phyloP scores from a whole-genome alignment of 2,797 vertebrate species.

The Sebastolobus alascanus region DNA sequence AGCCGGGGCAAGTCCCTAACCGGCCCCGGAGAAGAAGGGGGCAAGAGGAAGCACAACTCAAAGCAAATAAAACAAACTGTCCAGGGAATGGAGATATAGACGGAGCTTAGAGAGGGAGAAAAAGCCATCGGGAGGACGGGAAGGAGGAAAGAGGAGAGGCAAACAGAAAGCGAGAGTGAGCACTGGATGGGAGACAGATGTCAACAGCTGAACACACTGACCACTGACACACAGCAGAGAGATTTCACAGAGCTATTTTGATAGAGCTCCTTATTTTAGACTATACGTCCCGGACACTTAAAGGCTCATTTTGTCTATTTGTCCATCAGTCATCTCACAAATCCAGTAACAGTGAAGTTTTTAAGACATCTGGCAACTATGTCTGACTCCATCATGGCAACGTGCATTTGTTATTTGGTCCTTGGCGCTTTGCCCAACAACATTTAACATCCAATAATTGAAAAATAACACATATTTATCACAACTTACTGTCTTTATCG shows the following conservation, averaged over 20 bases:
- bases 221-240: conserved; percentile 60
- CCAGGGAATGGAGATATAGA: conserved; percentile 26
- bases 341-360: conserved; percentile 18
- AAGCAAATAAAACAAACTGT: conserved; percentile 26
- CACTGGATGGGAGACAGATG: conserved; percentile 56
- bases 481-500: not conserved
- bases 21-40: conserved; percentile 14
- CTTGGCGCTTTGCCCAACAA: not conserved
- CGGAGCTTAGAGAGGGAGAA: not conserved
- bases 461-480: conserved; percentile 1
- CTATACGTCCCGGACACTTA: conserved; percentile 39
- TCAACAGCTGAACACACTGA: conserved; percentile 82
- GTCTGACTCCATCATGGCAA: not conserved
- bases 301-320: conserved; percentile 56
- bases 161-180: conserved; percentile 45
- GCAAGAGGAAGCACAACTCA: conserved; percentile 21
- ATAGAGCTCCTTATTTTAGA: conserved; percentile 77
- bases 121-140: conserved; percentile 7
- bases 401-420: not conserved
- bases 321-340: conserved; percentile 45
- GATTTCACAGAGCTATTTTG: conserved; percentile 79
- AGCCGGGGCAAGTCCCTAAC: conserved; percentile 16
- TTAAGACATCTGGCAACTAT: not conserved
- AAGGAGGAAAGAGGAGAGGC: conserved; percentile 43
- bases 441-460: not conserved